Conservation (phyloP, 2,797 vertebrate genomes). For the Hemibagrus guttatus region DNA sequence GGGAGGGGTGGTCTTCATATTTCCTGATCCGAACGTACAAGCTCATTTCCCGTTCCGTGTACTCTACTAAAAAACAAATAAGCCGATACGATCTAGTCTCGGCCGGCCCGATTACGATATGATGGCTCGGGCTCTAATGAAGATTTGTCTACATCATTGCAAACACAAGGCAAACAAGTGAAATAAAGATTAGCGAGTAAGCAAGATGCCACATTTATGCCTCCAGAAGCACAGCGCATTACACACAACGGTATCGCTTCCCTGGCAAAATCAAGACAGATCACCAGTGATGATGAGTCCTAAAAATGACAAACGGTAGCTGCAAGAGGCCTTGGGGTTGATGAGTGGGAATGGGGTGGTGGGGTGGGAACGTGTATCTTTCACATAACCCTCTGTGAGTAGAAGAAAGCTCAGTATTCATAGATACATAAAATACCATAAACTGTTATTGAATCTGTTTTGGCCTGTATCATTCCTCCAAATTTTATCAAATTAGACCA, state of each 20-base stretch:
- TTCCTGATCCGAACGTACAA: constrained; percentile 65
- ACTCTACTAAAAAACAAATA: constrained; percentile 71
- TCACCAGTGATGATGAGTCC: constrained; percentile 68
- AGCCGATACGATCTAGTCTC: constrained; percentile 61
- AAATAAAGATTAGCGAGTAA: constrained; percentile 69
- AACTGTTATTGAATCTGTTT: constrained; percentile 55
- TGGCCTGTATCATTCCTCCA: constrained; percentile 27
- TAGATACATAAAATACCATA: constrained; percentile 54
- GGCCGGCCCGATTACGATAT: constrained; percentile 49
- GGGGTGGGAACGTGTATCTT: background rate
- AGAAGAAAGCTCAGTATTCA: constrained; percentile 55
- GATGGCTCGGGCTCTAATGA: constrained; percentile 68
- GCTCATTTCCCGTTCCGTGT: constrained; percentile 64
- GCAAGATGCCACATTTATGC: constrained; percentile 69
- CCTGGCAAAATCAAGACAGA: constrained; percentile 76
- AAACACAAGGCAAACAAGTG: constrained; percentile 67
- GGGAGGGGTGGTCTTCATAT: constrained; percentile 63
- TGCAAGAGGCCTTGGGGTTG: constrained; percentile 46
- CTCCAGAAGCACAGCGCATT: constrained; percentile 66
- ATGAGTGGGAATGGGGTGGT: background rate
- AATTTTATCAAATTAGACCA: constrained; percentile 54
- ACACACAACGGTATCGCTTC: constrained; percentile 72
- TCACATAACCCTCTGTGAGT: constrained; percentile 59
- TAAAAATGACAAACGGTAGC: constrained; percentile 75
- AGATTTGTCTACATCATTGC: constrained; percentile 69